Base-by-base conservation (phyloP, 2,113 vertebrate genomes). In the Rhinopomastus cyanomelas region DNA sequence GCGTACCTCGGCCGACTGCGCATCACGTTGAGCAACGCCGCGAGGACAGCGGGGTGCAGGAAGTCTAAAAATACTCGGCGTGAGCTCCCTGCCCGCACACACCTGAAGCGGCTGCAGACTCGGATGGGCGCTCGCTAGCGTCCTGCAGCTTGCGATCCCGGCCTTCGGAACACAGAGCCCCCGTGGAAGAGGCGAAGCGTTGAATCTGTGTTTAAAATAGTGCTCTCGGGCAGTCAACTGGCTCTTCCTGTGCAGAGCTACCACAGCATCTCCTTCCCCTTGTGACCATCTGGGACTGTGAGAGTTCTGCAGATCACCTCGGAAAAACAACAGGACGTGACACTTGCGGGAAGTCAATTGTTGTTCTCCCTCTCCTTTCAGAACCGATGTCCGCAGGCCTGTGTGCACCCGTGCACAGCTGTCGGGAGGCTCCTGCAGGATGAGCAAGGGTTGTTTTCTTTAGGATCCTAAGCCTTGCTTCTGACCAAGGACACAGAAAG, bases 61-160 rank as follows among this genome's bases (percentile, higher is more conserved):
- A 96, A 96, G 80, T 96, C 92, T 96, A 95, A 96, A 95, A 96
- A 95, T 96, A 96, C 79, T 92, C 90, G n/a, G 59, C 87, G 15
- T 86, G 89, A 92, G 81, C 92, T 94, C 12, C 2, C 87, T 94
- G 78, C 87, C 65, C 79, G 60, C 55, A 32, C 75, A 48, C 73
- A 34, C 76, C 89, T 84, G 51, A 59, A 92, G 85, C 59, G 91
- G 44, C 81, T 94, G 64, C 78, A 81, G 93, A 77, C 73, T 95
- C 82, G 72, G 42, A 77, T 59, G 22, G 75, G 3, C 44, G 60
- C 78, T 80, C 74, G 75, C 66, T 95, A 34, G 34, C 71, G 60
- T 74, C 46, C 66, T 76, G 30, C 46, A 86, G 73, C 69, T 94
- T 88, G 56, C 59, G 51, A 4, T 81, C 82, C 68, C 46, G 77